Percentiles rank a stretch among this genome's conserved stretches.
Conservation (phyloP, 1,140 invertebrate genomes). For the Vanessa atalanta region DNA sequence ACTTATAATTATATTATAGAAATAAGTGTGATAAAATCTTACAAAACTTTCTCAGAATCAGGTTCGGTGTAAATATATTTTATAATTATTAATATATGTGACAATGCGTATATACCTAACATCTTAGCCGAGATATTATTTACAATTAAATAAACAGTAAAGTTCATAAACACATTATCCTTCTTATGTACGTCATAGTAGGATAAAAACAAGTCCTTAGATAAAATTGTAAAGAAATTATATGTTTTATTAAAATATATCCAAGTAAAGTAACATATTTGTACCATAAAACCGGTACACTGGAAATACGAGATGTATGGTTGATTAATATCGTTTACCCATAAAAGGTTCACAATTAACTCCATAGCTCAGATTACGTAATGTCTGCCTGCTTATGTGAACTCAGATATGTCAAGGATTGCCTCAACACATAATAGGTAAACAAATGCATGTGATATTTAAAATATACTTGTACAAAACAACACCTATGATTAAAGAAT, state of each 20-base stretch:
- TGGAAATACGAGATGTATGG: neutral
- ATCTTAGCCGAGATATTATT: no score
- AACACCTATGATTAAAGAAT: neutral
- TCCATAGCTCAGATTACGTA: slow-evolving; percentile 12
- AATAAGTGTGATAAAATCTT: no score
- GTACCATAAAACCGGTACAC: neutral
- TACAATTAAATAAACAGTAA: no score
- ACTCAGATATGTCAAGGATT: neutral
- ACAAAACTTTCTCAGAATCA: no score
- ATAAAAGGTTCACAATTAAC: slow-evolving; percentile 18
- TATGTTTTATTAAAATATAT: neutral
- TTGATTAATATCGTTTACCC: slow-evolving; percentile 5
- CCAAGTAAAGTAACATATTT: slow-evolving; percentile 1
- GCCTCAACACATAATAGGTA: neutral
- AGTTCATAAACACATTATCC: no score
- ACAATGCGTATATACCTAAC: no score
- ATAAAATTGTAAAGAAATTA: neutral
- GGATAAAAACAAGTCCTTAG: no score
- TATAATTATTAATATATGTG: no score
- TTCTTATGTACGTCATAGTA: no score
- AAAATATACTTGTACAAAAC: neutral
- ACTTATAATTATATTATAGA: no score
- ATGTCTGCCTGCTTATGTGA: neutral
- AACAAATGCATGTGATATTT: neutral
- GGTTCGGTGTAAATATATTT: no score